phyloP scores from a whole-genome alignment of 2,888 invertebrate genomes.

The Odontocolon sp. region DNA sequence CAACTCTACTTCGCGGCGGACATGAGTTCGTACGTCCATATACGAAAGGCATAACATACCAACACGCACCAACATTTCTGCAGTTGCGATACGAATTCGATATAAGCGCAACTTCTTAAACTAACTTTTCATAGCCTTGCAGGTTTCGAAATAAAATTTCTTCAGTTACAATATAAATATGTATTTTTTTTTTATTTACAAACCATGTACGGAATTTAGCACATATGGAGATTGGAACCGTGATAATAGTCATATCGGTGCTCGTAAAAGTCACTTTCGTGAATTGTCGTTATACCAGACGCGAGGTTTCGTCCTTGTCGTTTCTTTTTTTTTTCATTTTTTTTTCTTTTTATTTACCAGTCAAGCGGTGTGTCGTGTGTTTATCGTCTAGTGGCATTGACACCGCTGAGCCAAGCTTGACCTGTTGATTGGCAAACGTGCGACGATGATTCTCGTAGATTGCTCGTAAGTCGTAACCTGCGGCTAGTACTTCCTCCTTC shows the following conservation, averaged over 20 bases:
- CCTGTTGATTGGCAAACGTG: constrained; percentile 12
- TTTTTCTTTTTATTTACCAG: constrained; percentile 49
- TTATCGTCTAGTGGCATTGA: constrained; percentile 57
- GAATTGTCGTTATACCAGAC: constrained; percentile 61
- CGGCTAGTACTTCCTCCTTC: constrained; percentile 53
- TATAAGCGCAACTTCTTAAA: constrained; percentile 36
- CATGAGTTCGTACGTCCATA: constrained; percentile 21
- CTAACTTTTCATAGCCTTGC: background rate
- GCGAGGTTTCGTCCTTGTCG: constrained; percentile 65
- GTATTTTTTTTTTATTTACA: constrained; percentile 51
- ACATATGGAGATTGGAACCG: constrained; percentile 10
- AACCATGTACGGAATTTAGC: constrained; percentile 1
- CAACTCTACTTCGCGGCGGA: constrained; percentile 63
- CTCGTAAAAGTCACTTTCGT: constrained; percentile 66
- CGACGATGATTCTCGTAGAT: background rate
- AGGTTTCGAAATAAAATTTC: constrained; percentile 23
- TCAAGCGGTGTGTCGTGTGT: constrained; percentile 17
- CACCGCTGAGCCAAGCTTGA: background rate
- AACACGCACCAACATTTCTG: background rate
- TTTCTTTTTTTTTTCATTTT: constrained; percentile 62
- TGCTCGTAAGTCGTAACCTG: constrained; percentile 43
- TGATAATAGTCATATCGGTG: background rate
- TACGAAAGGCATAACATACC: background rate
- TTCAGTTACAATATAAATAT: constrained; percentile 29
- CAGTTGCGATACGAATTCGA: constrained; percentile 34